These are phyloP conservation scores for Phenganax stokvisi DNA, from an alignment of 92 coral and sea anemone species.

Conservation along the genomic window DNA sequence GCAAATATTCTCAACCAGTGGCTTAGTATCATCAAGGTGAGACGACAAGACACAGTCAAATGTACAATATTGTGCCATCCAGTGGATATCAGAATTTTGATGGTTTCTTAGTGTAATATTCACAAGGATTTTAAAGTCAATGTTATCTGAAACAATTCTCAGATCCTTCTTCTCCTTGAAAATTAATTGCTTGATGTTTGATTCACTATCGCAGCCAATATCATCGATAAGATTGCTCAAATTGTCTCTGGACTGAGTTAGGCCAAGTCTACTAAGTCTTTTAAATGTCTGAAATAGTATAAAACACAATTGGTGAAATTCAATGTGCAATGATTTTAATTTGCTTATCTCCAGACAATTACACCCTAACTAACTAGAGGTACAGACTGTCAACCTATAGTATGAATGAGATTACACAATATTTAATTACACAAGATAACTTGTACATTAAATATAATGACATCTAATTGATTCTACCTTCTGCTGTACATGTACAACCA, in stretches of 20 bases:
- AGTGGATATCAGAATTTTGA: slow-evolving; percentile 45
- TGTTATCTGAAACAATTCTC: slow-evolving; percentile 8
- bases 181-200: slow-evolving; percentile 1
- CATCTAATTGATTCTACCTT: slow-evolving; percentile 36
- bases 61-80: slow-evolving; percentile 49
- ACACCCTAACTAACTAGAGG: not conserved
- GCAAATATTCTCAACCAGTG: slow-evolving; percentile 38
- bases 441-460: not conserved
- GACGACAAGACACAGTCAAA: slow-evolving; percentile 48
- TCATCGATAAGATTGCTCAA: slow-evolving; percentile 49
- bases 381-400: not conserved
- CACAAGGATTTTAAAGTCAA: not conserved
- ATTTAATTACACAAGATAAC: not conserved
- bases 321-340: not conserved
- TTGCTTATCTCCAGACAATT: not conserved
- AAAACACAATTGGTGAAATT: not conserved
- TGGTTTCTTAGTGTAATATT: slow-evolving; percentile 31
- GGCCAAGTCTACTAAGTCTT: slow-evolving; percentile 43
- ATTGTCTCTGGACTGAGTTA: slow-evolving; percentile 46
- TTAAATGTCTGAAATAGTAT: slow-evolving; percentile 48
- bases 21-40: slow-evolving; percentile 50
- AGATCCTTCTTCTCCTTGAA: not conserved
- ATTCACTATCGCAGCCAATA: slow-evolving; percentile 42
- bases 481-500: no score
- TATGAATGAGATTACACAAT: not conserved